Evolutionary conservation across 2,113 vertebrate genomes (phyloP).

Genomic region (Nannospalax galili): DNA sequence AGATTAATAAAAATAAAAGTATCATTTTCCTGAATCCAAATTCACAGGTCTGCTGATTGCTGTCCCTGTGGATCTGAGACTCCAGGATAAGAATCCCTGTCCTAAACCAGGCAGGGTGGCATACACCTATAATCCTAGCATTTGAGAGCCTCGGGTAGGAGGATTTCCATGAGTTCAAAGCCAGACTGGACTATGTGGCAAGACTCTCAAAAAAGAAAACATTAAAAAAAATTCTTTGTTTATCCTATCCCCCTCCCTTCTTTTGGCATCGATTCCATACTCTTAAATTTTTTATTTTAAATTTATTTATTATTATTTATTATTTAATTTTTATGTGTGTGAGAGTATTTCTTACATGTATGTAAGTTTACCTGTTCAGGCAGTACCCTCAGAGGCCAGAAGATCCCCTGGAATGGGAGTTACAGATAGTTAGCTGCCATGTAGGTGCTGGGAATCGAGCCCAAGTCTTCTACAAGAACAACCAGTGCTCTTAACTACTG

Average conservation of each 20-base stretch:
- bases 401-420: no score
- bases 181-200: neutral
- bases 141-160: neutral
- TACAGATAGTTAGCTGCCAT: no score
- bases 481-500: no score
- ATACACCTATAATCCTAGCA: neutral
- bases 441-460: no score
- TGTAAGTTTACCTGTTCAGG: no score
- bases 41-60: neutral
- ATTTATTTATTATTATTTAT: neutral
- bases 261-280: no score
- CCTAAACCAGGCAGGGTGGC: neutral
- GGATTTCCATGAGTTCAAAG: neutral
- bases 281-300: neutral
- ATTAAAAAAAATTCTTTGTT: neutral
- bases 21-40: neutral
- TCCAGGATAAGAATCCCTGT: neutral
- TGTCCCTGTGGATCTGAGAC: neutral
- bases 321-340: neutral
- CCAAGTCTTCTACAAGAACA: no score
- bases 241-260: neutral
- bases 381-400: no score
- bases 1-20: constrained; percentile 10
- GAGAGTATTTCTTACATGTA: no score
- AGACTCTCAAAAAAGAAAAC: neutral